Evolutionary conservation across 2,888 invertebrate species (phyloP).

Genomic region (Cryptocephalus primarius): DNA sequence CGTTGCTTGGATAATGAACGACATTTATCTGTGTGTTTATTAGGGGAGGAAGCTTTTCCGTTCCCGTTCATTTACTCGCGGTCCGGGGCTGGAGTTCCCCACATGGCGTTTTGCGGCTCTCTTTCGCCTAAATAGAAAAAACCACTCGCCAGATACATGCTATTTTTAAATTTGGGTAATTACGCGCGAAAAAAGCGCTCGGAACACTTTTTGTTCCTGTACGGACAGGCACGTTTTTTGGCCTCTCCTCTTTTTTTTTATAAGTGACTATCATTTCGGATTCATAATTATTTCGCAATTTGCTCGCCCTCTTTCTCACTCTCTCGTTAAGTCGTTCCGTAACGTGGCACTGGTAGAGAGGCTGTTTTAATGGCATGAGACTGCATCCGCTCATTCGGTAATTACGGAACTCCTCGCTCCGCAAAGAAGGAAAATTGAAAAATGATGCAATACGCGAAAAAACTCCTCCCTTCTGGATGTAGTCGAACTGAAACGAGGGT

Average conservation of each 20-base stretch:
- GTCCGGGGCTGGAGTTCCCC: not conserved
- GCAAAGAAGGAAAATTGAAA: too few relatives aligned
- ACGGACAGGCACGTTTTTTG: slow-evolving; percentile 11
- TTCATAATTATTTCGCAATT: slow-evolving; percentile 18
- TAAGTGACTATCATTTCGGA: slow-evolving; percentile 11
- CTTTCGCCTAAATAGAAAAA: slow-evolving; percentile 9
- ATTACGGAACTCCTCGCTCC: too few relatives aligned
- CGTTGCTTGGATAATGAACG: too few relatives aligned
- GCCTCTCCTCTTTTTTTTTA: slow-evolving; percentile 1
- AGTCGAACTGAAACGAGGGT: too few relatives aligned
- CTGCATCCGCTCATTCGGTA: too few relatives aligned
- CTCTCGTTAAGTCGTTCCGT: too few relatives aligned
- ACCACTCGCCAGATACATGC: slow-evolving; percentile 14
- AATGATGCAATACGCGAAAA: too few relatives aligned
- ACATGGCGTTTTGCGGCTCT: slow-evolving; percentile 4
- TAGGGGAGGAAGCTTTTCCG: not conserved
- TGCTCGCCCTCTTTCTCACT: slow-evolving; percentile 3
- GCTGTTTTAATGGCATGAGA: too few relatives aligned
- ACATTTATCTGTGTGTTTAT: not conserved
- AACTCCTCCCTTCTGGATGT: too few relatives aligned
- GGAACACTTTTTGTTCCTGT: slow-evolving; percentile 11
- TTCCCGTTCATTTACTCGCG: slow-evolving; percentile 1
- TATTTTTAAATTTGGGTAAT: slow-evolving; percentile 23
- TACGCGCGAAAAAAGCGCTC: slow-evolving; percentile 12
- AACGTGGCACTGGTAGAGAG: too few relatives aligned